These are phyloP conservation scores for Miniopterus natalensis DNA, from an alignment of 2,113 vertebrate genomes.

Conservation along the genomic window DNA sequence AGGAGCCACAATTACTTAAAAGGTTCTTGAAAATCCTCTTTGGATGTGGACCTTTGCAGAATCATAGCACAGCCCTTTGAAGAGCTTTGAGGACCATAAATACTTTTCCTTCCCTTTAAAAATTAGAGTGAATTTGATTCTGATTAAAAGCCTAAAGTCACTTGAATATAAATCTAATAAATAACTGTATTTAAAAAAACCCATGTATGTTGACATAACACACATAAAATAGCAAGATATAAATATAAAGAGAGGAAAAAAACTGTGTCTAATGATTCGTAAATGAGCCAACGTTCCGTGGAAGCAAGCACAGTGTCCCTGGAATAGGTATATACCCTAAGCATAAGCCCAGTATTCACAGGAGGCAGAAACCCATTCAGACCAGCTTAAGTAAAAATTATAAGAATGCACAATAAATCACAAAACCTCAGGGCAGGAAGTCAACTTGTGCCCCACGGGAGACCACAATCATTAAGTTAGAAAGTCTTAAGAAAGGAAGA, in stretches of 20 bases:
- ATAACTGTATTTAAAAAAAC: neutral
- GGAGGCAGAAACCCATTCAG: neutral
- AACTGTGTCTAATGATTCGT: neutral
- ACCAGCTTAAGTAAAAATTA: neutral
- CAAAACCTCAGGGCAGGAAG: neutral
- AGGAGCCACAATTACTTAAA: neutral
- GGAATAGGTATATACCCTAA: neutral
- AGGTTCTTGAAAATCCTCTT: neutral
- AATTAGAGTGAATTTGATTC: neutral
- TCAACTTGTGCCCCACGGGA: neutral
- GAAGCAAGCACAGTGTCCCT: neutral
- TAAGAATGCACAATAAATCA: neutral
- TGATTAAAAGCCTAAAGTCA: conserved; percentile 20
- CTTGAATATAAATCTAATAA: conserved; percentile 54
- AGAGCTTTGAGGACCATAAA: neutral
- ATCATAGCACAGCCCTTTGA: neutral
- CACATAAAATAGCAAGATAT: neutral
- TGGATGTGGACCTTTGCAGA: neutral
- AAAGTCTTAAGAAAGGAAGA: neutral
- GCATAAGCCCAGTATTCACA: neutral
- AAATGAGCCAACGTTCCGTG: neutral
- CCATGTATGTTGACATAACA: neutral
- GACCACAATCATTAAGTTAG: neutral
- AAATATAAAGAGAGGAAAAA: neutral
- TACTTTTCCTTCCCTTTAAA: neutral